These are phyloP conservation scores for Cololabis saira DNA, from an alignment of 2,113 vertebrate species.

Conservation along the genomic window DNA sequence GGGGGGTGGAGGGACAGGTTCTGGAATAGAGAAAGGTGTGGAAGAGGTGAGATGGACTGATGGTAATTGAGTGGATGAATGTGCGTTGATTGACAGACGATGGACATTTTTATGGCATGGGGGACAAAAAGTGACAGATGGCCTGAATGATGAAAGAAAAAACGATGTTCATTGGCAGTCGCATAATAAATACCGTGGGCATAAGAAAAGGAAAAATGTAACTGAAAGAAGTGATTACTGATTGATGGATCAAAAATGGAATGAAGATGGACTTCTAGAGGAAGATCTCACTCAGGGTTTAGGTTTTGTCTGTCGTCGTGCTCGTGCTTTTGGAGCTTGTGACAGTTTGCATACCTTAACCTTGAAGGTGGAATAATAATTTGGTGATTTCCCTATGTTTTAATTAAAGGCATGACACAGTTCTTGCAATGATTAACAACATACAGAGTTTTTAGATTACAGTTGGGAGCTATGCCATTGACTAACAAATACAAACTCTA, in stretches of 20 bases:
- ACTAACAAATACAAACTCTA: no score
- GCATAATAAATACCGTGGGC: neutral
- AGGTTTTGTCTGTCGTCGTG: neutral
- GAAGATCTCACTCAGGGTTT: no score
- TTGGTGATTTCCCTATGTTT: constrained; percentile 41
- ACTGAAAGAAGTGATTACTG: neutral
- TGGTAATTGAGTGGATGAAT: no score
- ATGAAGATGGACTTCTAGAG: no score
- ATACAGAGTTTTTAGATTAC: constrained; percentile 40
- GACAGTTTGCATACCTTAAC: constrained; percentile 12
- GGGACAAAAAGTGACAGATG: no score
- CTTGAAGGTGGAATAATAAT: constrained; percentile 32
- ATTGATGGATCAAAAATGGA: no score
- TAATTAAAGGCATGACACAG: constrained; percentile 42
- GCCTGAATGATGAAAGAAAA: neutral
- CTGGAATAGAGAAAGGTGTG: constrained; percentile 10
- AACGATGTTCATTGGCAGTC: neutral
- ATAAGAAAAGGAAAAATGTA: neutral
- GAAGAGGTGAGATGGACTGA: neutral
- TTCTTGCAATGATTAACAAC: no score
- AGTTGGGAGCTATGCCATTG: neutral
- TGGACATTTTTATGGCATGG: no score
- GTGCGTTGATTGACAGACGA: no score
- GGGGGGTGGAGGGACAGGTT: neutral
- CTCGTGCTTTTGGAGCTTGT: constrained; percentile 20